Evolutionary conservation across 2,888 invertebrate genomes (phyloP).

Genomic region (Pollenia labialis): DNA sequence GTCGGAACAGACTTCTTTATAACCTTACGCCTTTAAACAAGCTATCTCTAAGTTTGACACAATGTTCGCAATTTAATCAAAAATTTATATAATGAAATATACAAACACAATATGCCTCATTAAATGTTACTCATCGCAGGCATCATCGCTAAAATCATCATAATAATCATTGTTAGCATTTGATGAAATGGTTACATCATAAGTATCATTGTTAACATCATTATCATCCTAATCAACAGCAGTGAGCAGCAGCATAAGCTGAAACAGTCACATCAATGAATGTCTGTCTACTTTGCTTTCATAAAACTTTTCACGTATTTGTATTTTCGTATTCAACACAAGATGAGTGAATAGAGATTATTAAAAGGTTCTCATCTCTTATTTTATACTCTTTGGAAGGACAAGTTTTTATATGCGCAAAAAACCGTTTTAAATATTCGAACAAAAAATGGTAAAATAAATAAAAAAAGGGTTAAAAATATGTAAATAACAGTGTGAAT

Average conservation of each 20-base stretch:
- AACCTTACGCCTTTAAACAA: too few species aligned
- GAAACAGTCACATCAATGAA: conserved; percentile 8
- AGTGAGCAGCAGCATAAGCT: not conserved
- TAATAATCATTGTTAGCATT: conserved; percentile 33
- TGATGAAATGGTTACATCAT: conserved; percentile 35
- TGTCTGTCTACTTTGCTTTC: not conserved
- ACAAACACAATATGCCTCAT: conserved; percentile 22
- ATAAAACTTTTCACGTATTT: not conserved
- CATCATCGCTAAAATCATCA: not conserved
- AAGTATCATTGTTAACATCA: conserved; percentile 38
- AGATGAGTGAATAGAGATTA: conserved; percentile 18
- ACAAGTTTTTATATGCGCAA: not conserved
- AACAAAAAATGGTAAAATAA: too few species aligned
- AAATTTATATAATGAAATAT: not conserved
- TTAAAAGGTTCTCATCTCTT: conserved; percentile 30
- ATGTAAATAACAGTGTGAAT: too few species aligned
- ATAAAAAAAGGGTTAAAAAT: too few species aligned
- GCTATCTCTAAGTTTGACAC: too few species aligned
- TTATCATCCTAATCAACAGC: conserved; percentile 20
- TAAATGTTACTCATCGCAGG: not conserved
- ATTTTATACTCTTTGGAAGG: conserved; percentile 4
- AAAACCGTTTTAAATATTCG: not conserved
- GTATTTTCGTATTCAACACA: not conserved
- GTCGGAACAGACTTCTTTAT: too few species aligned
- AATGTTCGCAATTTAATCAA: not conserved